These are phyloP conservation scores for Eudemis profundana DNA, from an alignment of 2,888 invertebrate genomes.

Conservation along the genomic window DNA sequence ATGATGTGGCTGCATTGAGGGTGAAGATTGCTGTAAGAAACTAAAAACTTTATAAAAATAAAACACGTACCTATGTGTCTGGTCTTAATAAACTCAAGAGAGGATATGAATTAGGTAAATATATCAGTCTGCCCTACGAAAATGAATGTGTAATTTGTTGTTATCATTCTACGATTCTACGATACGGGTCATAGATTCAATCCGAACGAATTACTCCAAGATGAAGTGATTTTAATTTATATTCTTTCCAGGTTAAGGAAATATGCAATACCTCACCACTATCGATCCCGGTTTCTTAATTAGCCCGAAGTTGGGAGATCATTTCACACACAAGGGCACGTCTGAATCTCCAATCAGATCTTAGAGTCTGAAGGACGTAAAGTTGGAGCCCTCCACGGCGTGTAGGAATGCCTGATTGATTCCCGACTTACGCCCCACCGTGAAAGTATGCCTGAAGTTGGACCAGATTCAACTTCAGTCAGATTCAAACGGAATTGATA, in stretches of 20 bases:
- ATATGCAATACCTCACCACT: neutral
- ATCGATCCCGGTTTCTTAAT: neutral
- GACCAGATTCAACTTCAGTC: slow-evolving; percentile 58
- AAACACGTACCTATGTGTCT: no score
- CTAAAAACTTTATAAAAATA: no score
- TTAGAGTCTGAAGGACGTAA: slow-evolving; percentile 53
- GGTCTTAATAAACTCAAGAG: no score
- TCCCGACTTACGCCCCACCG: slow-evolving; percentile 66
- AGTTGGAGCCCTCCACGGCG: slow-evolving; percentile 61
- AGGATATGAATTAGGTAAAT: no score
- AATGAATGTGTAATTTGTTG: no score
- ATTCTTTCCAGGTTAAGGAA: no score
- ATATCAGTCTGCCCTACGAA: no score
- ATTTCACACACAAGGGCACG: slow-evolving; percentile 13
- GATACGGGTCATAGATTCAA: no score
- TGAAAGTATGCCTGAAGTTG: slow-evolving; percentile 69
- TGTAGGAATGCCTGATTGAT: slow-evolving; percentile 76
- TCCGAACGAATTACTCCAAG: no score
- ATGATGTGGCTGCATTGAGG: slow-evolving; percentile 6
- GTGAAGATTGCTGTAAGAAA: slow-evolving; percentile 1
- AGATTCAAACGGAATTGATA: slow-evolving; percentile 71
- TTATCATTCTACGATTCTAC: no score
- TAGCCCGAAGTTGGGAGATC: neutral
- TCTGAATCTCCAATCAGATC: slow-evolving; percentile 29
- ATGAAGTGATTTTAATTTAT: no score